Percentiles rank a stretch among this genome's conserved stretches.
These are phyloP conservation scores for Poicephalus gulielmi DNA, from an alignment of 2,113 vertebrate species.

Conservation along the genomic window DNA sequence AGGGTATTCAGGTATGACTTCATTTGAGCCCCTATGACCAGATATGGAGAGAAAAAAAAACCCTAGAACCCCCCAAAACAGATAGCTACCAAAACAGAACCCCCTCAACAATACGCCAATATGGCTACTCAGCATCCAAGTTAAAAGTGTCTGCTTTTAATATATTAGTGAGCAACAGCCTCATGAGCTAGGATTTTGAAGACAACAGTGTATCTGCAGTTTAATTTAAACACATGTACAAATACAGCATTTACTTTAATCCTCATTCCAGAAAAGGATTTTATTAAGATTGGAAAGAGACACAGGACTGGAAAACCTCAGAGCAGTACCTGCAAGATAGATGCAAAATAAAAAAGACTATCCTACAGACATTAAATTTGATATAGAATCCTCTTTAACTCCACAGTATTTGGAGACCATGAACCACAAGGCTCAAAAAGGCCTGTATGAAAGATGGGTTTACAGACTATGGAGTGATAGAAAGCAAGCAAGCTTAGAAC, in stretches of 20 bases:
- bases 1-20: background rate
- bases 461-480: background rate
- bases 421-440: background rate
- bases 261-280: background rate
- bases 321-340: background rate
- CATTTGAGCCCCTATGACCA: background rate
- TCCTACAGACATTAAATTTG: background rate
- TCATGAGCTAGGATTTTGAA: background rate
- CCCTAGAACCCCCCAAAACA: background rate
- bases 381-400: background rate
- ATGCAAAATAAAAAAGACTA: background rate
- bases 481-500: background rate
- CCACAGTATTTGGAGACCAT: background rate
- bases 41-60: background rate
- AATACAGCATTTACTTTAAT: background rate
- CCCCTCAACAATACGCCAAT: background rate
- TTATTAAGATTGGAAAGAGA: background rate
- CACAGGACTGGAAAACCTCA: background rate
- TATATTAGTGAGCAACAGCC: background rate
- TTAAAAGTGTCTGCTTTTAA: background rate
- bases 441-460: background rate
- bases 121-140: background rate
- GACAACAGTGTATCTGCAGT: fast-evolving
- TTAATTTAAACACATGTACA: background rate
- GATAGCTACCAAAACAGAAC: background rate